Evolutionary conservation across 1,140 invertebrate genomes (phyloP).

Genomic region (Drosophila tsacasi): DNA sequence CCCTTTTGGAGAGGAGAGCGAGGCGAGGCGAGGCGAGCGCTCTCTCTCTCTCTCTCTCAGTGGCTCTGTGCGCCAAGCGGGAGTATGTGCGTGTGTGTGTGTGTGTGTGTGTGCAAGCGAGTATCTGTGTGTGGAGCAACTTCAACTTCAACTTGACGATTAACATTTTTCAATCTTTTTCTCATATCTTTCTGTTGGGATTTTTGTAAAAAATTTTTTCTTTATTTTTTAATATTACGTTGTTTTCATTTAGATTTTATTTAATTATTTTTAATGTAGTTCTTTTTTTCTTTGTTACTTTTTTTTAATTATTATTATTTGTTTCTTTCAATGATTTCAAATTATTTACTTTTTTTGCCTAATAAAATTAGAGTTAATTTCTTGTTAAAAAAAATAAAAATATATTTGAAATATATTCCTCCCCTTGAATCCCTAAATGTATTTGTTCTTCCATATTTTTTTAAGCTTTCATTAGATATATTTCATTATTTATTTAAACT

Average conservation of each 20-base stretch:
- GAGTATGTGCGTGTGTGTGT: background rate
- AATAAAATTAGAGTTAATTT: too few relatives aligned
- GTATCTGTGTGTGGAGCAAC: constrained; percentile 46
- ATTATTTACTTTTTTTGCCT: too few relatives aligned
- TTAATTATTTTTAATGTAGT: too few relatives aligned
- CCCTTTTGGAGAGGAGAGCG: constrained; percentile 72
- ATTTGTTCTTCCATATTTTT: background rate
- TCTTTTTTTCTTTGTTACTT: background rate
- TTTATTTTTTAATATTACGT: background rate
- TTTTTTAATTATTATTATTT: too few relatives aligned
- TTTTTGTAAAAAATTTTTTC: background rate
- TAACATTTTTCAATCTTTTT: constrained; percentile 34
- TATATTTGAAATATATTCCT: background rate
- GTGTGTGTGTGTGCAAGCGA: constrained; percentile 12
- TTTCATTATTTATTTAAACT: background rate
- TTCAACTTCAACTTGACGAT: constrained; percentile 55
- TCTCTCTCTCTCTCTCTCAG: constrained; percentile 13
- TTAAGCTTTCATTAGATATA: background rate
- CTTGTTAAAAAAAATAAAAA: too few relatives aligned
- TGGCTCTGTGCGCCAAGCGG: constrained; percentile 18
- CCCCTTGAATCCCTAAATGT: background rate
- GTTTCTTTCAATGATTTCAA: too few relatives aligned
- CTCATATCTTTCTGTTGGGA: constrained; percentile 1
- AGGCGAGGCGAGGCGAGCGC: constrained; percentile 22
- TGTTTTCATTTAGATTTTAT: background rate